Evolutionary conservation across 2,113 vertebrate genomes (phyloP), one percentile per base, ranked within the genome.

Genomic region (Rhinopithecus roxellana): DNA sequence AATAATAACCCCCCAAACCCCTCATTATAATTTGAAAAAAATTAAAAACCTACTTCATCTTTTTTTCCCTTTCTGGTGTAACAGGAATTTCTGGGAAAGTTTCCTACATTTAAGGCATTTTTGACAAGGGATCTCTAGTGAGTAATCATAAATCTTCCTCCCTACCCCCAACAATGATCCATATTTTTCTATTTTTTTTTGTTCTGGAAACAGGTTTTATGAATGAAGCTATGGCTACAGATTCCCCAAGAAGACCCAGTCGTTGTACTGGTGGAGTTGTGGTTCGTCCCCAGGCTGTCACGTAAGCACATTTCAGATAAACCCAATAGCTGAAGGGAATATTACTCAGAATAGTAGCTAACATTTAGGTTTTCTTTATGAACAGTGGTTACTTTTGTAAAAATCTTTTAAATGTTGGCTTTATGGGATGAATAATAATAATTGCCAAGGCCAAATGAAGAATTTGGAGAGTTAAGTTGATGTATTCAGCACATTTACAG

Each of bases 201-300:
- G 10, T 27, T 43, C 81, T 97, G 86, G n/a, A 84, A 97, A 61
- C 93, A 99, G 98, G 96, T 96, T 81, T 50, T 95, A 61, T 74
- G 30, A 95, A 69, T 96, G 97, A 69, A 96, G 72, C 90, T 4
- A 99, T 99, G 99, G 99, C 99, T 1, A 99, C 99, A 0, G 99
- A 99, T 98, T 99, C 99, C 94, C 99, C 99, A 4, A 99, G 99
- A 98, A 99, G 99, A 97, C 99, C 99, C 3, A 99, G 99, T 69
- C 99, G 99, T 67, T 99, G 99, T 98, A 99, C 99, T 48, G 99
- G 99, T 97, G 99, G 99, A 97, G 99, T 99, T 95, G 97, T 99
- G 97, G 99, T 99, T 98, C 99, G 99, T 82, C 99, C 99, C 0
- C 99, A 99, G 97, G 99, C 99, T 98, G 99, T 99, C 96, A 99